Conservation (phyloP, 2,113 vertebrate species). For the Podarcis raffonei region DNA sequence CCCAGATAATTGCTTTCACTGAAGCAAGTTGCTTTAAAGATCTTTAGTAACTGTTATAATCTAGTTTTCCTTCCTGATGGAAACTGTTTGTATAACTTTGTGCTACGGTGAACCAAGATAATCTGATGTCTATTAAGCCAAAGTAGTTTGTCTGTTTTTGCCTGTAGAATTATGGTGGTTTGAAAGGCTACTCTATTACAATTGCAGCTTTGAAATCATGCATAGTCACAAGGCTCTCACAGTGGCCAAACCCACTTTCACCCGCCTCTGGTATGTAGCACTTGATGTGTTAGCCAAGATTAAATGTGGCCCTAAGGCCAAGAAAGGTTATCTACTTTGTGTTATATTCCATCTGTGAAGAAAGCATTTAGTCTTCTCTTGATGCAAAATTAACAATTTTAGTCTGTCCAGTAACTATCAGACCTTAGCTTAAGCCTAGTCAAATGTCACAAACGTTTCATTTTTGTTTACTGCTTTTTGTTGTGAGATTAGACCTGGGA, state of each 20-base stretch:
- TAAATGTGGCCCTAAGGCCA: no score
- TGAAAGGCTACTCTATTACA: neutral
- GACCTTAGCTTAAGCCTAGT: no score
- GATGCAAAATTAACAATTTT: no score
- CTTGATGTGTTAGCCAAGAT: no score
- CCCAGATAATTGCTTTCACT: slow-evolving; percentile 2
- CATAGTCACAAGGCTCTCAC: neutral
- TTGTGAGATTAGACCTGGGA: no score
- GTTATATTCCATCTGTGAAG: no score
- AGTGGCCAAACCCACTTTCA: neutral
- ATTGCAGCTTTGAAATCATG: neutral
- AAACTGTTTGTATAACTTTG: slow-evolving; percentile 23
- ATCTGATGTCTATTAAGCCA: slow-evolving; percentile 23
- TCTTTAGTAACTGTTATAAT: slow-evolving; percentile 17
- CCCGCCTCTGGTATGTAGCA: no score
- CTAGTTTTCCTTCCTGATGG: neutral
- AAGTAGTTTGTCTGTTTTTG: slow-evolving; percentile 4
- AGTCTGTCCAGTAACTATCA: no score
- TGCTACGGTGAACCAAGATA: neutral
- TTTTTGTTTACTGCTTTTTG: no score
- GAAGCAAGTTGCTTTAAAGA: neutral
- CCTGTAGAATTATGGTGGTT: slow-evolving; percentile 5
- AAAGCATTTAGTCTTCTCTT: no score
- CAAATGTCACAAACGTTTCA: neutral
- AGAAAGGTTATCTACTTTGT: no score